A percentile compares a stretch with the other conserved stretches of the same genome.
Evolutionary conservation across 2,888 invertebrate genomes (phyloP).

Genomic region (Chaitophorus viminalis): DNA sequence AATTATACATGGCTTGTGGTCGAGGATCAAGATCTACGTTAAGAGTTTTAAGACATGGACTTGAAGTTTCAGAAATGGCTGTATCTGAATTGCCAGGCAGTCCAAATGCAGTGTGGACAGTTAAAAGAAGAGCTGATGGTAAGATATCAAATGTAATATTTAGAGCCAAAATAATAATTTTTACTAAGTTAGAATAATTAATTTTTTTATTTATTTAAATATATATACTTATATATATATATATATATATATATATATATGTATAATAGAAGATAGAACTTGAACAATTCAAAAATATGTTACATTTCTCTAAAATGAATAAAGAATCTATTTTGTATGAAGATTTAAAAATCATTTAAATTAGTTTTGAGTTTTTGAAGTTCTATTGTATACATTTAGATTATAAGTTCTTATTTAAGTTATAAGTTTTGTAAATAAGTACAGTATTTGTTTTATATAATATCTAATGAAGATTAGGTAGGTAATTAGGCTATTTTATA

Average conservation of each 20-base stretch:
- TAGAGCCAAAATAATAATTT: constrained; percentile 1
- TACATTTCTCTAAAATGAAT: too few relatives aligned
- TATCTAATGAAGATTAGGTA: constrained; percentile 13
- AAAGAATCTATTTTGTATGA: too few relatives aligned
- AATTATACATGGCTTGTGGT: constrained; percentile 95
- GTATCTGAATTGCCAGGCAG: constrained; percentile 99
- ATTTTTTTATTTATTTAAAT: background rate
- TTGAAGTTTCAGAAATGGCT: constrained; percentile 99
- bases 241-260: too few relatives aligned
- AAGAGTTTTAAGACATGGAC: constrained; percentile 92
- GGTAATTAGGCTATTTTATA: constrained; percentile 31
- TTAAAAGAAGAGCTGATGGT: constrained; percentile 96
- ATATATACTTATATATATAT: too few relatives aligned
- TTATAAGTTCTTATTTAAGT: constrained; percentile 15
- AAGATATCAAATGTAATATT: constrained; percentile 68
- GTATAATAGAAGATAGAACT: too few relatives aligned
- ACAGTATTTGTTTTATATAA: background rate
- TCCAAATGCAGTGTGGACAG: constrained; percentile 99
- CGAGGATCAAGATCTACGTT: constrained; percentile 94
- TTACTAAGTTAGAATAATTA: background rate
- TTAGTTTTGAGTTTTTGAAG: background rate
- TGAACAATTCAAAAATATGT: too few relatives aligned
- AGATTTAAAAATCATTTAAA: too few relatives aligned
- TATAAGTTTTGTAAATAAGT: background rate
- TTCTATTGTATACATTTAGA: background rate